Percentiles rank a stretch among this genome's conserved stretches.
phyloP scores from a whole-genome alignment of 2,797 vertebrate species.

The Darevskia nairensis region DNA sequence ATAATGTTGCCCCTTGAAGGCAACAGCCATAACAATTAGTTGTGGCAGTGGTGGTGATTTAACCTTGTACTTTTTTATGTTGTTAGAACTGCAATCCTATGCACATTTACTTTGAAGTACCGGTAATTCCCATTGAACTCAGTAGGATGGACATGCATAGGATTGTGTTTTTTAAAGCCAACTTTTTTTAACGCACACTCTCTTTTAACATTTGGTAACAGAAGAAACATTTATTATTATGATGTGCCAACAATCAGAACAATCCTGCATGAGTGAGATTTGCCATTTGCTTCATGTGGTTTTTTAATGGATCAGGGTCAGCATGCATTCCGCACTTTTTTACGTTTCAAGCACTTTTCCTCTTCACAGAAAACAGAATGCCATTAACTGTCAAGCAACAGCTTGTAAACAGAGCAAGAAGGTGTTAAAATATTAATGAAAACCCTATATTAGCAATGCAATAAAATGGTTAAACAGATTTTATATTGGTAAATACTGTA shows the following conservation, averaged over 20 bases:
- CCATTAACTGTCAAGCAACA: neutral
- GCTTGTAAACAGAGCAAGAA: neutral
- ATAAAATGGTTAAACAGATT: neutral
- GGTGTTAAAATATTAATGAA: conserved; percentile 11
- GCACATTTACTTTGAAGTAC: no score
- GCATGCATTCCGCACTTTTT: neutral
- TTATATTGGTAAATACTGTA: conserved; percentile 19
- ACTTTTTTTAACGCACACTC: neutral
- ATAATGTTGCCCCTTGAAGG: neutral
- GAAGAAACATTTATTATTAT: neutral
- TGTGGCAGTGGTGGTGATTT: neutral
- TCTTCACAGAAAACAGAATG: neutral
- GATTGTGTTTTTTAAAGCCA: neutral
- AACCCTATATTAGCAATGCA: neutral
- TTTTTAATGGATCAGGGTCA: neutral
- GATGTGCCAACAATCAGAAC: neutral
- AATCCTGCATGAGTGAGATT: neutral
- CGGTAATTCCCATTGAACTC: neutral
- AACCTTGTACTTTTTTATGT: neutral
- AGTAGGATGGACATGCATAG: neutral
- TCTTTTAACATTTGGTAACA: neutral
- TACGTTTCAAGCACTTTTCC: neutral
- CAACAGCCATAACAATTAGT: neutral
- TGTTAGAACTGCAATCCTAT: neutral
- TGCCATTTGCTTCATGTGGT: neutral